phyloP scores from a whole-genome alignment of 2,888 invertebrate species.

The Crocallis elinguaria region DNA sequence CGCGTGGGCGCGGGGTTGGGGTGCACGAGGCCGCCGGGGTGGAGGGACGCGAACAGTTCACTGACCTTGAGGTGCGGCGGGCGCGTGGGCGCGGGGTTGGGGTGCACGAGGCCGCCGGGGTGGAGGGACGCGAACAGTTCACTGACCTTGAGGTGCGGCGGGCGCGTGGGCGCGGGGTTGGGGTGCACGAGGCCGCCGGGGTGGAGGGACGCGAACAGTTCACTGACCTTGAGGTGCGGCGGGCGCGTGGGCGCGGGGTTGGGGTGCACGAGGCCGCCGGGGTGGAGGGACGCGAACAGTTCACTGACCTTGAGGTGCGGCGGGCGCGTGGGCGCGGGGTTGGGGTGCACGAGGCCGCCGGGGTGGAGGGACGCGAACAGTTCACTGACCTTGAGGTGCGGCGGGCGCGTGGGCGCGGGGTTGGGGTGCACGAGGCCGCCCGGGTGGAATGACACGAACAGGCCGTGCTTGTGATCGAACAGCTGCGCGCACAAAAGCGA shows the following conservation, averaged over 20 bases:
- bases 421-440: constrained; percentile 96
- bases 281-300: neutral
- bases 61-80: too few species aligned
- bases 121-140: too few species aligned
- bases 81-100: too few species aligned
- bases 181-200: too few species aligned
- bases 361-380: neutral
- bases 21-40: too few species aligned
- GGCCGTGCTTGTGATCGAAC: constrained; percentile 92
- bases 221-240: constrained; percentile 85
- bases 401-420: constrained; percentile 89
- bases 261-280: neutral
- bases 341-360: neutral
- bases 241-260: neutral
- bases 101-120: too few species aligned
- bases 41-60: too few species aligned
- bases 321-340: constrained; percentile 79
- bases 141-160: constrained; percentile 85
- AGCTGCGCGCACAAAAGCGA: constrained; percentile 94
- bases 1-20: too few species aligned
- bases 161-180: too few species aligned
- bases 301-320: constrained; percentile 86
- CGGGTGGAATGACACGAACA: constrained; percentile 94
- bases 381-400: constrained; percentile 86
- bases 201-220: too few species aligned